Conservation (phyloP, 1,140 invertebrate species). For the Drosophila rufa region DNA sequence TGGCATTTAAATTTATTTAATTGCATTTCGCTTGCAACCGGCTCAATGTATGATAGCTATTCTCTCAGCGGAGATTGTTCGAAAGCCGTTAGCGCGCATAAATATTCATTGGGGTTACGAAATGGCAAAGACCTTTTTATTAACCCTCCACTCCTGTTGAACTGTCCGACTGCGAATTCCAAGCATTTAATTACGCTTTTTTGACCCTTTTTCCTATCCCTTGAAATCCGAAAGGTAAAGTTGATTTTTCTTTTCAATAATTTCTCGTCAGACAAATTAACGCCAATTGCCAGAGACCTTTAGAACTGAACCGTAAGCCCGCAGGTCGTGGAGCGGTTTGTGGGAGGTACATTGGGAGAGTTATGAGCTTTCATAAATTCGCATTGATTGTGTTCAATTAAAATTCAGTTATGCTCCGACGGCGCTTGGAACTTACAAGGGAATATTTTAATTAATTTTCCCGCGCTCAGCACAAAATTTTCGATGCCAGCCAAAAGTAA, state of each 20-base stretch:
- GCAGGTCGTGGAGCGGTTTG: constrained; percentile 11
- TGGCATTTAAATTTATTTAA: constrained; percentile 64
- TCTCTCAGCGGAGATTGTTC: constrained; percentile 2
- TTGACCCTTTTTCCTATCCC: constrained; percentile 11
- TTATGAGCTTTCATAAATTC: constrained; percentile 69
- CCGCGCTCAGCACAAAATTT: constrained; percentile 83
- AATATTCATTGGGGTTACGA: constrained; percentile 36
- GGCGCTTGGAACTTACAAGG: constrained; percentile 72
- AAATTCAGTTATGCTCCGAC: constrained; percentile 83
- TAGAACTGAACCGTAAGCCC: constrained; percentile 39
- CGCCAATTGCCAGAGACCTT: constrained; percentile 59
- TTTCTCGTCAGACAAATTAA: constrained; percentile 81
- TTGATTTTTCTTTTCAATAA: constrained; percentile 75
- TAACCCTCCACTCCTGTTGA: background rate
- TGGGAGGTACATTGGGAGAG: background rate
- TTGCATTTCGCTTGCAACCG: constrained; percentile 51
- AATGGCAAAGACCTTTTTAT: constrained; percentile 13
- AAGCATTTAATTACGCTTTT: constrained; percentile 46
- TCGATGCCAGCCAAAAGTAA: constrained; percentile 48
- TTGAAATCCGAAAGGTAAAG: constrained; percentile 59
- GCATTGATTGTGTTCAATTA: constrained; percentile 84
- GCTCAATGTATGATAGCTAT: constrained; percentile 22
- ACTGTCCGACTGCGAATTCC: constrained; percentile 16
- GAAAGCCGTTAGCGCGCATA: constrained; percentile 36
- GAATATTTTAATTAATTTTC: constrained; percentile 85